A percentile compares a stretch with the other conserved stretches of the same genome.
phyloP scores from a whole-genome alignment of 1,140 invertebrate genomes.

The Pemphigus obesinymphae region DNA sequence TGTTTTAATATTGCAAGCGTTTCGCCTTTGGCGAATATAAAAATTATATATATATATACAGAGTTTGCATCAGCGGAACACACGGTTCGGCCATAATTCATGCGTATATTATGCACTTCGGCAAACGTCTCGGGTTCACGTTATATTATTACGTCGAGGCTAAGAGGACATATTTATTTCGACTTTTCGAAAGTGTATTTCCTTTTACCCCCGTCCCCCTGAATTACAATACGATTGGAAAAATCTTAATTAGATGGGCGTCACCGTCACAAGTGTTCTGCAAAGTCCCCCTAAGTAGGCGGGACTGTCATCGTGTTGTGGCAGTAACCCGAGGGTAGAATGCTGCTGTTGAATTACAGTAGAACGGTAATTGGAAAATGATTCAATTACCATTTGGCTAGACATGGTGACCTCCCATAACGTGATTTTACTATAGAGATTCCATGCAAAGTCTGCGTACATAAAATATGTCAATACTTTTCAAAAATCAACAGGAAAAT shows the following conservation, averaged over 20 bases:
- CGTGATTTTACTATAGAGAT: neutral
- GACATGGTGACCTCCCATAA: neutral
- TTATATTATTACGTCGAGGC: neutral
- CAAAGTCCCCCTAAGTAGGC: neutral
- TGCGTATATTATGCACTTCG: too few relatives aligned
- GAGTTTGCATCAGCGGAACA: neutral
- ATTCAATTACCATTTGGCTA: slow-evolving; percentile 29
- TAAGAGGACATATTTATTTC: neutral
- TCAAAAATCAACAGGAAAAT: neutral
- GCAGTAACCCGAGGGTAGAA: neutral
- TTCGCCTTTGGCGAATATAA: neutral
- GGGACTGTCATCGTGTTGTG: neutral
- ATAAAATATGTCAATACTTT: neutral
- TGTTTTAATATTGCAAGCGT: slow-evolving; percentile 27
- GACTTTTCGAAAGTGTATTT: neutral
- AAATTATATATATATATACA: neutral
- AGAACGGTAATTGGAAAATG: slow-evolving; percentile 39
- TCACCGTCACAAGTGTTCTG: neutral
- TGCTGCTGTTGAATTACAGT: neutral
- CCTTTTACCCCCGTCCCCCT: neutral
- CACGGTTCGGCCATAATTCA: slow-evolving; percentile 9
- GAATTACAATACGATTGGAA: slow-evolving; percentile 25
- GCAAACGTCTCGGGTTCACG: neutral
- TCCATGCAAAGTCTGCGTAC: neutral
- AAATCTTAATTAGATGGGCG: slow-evolving; percentile 36